Evolutionary conservation across 2,888 invertebrate species (phyloP), one percentile per base, ranked within the genome.

Genomic region (Rhogogaster chlorosoma): DNA sequence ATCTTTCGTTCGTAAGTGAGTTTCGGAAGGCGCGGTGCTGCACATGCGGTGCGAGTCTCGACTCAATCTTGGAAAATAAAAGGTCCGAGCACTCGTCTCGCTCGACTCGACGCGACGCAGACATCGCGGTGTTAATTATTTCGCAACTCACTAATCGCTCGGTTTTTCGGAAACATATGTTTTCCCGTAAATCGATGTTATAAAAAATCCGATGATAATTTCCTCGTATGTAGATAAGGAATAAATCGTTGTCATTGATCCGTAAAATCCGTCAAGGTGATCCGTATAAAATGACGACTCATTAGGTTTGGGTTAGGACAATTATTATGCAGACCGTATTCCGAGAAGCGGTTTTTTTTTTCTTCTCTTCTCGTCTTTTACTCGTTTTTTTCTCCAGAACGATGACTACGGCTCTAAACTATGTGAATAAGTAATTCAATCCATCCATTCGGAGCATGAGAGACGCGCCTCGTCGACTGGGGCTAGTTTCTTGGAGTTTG

Each of bases 401-500:
- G 83, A 83, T 83, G 83, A 83, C 83, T 83, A 70, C 83, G 67
- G 42, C 83, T 83, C 83, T 67, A 32, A 83, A 42, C 83, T 83
- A 83, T 83, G 83, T 70, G 83, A 83, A 83, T 83, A 83, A 83
- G 83, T 83, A 83, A 83, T 83, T 83, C 70, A 83, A 83, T 83
- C 83, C 83, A 80, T 80, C 80, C 80, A 83, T 61, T 80, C 80
- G 38, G 26, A 80, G 61, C 12, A 9, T n/a, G 61, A 61, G 77
- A 45, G 75, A 77, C 77, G 71, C 49, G 53, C 15, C 77, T 77
- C 53, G 29, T 42, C 73, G 38, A n/a, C 22, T 80, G 80, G 38
- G 80, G 61, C 61, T 49, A 80, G 57, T 80, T 45, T 80, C 38
- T 61, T 49, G 57, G 61, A 80, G 80, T 80, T 80, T 22, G 57